Evolutionary conservation across 2,888 invertebrate species (phyloP), one percentile per base, ranked within the genome.

Genomic region (Pyrrhosoma nymphula): DNA sequence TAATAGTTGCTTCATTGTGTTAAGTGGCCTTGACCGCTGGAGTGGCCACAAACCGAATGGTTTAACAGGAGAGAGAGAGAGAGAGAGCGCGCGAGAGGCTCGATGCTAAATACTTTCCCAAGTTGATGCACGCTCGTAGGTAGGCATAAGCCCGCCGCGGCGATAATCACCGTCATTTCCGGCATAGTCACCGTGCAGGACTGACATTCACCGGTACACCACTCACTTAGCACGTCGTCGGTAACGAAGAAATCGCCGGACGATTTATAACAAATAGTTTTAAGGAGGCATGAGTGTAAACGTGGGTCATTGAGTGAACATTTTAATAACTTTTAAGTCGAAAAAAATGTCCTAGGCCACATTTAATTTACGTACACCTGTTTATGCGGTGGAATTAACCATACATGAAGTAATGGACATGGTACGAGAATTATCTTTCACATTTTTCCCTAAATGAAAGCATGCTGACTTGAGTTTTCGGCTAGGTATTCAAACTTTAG

Each of bases 91-190:
- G 63, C 26, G 69, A 26, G 69, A 12, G 20, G 16, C 60, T 60
- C 60, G 60, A 20, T 60, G 60, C 60, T 60, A 10, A 60, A 10
- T 60, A 3, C 60, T 60, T 60, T 26, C 23, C 69, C 69, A 69
- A 35, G 82, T 35, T 35, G 82, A 30, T 30, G 82, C 82, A 82
- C 82, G 82, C 35, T 12, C 69, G 23, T 2, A n/a, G n/a, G n/a
- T 10, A n/a, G n/a, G n/a, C 23, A 82, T 82, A 35, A 3, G 82
- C 69, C 69, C n/a, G 8, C 35, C 82, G 30, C 35, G 82, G 82
- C 35, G 82, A 82, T 82, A 82, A 82, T 82, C 82, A n/a, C 26
- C 26, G 69, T 69, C 69, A 35, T 82, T 82, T 82, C 82, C 82
- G 35, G 82, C 16, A 82, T 16, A 1, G 82, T 82, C 82, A 26